Percentiles rank a stretch among this genome's conserved stretches.
These are phyloP conservation scores for Hypomesus transpacificus DNA, from an alignment of 2,113 vertebrate genomes.

Conservation along the genomic window DNA sequence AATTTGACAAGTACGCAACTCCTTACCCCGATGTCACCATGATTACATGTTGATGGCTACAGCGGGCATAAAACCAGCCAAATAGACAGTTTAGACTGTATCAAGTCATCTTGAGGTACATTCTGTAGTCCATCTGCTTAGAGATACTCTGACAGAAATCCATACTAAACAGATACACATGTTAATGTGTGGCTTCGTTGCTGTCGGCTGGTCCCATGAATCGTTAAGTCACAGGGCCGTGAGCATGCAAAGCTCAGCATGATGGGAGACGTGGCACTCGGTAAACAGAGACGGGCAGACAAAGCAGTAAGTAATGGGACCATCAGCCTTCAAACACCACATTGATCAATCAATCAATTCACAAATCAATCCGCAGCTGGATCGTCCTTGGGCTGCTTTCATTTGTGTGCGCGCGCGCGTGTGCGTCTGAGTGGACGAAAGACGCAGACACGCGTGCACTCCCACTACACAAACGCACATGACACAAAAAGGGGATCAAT, in stretches of 20 bases:
- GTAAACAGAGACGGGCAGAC: background rate
- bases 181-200: background rate
- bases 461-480: slow-evolving; percentile 25
- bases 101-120: background rate
- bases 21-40: too few species aligned
- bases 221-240: background rate
- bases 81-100: too few species aligned
- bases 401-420: slow-evolving; percentile 8
- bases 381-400: slow-evolving; percentile 44
- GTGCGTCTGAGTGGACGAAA: slow-evolving; percentile 15
- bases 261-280: too few species aligned
- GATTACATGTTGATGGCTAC: too few species aligned
- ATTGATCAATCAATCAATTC: slow-evolving; percentile 41
- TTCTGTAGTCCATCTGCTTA: background rate
- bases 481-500: slow-evolving; percentile 59
- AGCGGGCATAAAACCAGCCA: too few species aligned
- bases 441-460: background rate
- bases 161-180: background rate
- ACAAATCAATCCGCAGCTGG: slow-evolving; percentile 15
- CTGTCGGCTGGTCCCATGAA: background rate
- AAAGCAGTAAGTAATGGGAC: slow-evolving; percentile 29
- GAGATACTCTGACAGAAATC: too few species aligned
- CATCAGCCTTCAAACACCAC: slow-evolving; percentile 53
- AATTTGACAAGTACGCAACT: too few species aligned
- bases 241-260: too few species aligned